phyloP scores from a whole-genome alignment of 2,113 vertebrate species.

The Trichomycterus rosablanca region DNA sequence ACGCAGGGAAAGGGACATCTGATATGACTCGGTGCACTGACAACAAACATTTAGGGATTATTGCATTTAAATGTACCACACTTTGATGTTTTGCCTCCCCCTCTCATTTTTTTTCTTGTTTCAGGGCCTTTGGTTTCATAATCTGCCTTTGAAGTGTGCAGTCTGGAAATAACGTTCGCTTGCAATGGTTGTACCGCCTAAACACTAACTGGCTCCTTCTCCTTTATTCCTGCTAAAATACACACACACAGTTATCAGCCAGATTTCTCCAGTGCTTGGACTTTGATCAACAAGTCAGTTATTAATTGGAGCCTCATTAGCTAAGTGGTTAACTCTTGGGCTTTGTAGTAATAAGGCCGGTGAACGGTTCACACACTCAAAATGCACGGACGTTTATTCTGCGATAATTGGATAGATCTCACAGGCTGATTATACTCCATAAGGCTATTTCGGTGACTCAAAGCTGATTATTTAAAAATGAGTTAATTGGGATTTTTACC shows the following conservation, averaged over 20 bases:
- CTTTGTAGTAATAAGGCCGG: slow-evolving; percentile 56
- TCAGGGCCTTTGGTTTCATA: slow-evolving; percentile 62
- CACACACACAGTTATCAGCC: slow-evolving; percentile 33
- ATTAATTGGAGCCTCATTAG: slow-evolving; percentile 60
- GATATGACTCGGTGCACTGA: slow-evolving; percentile 58
- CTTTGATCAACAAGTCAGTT: slow-evolving; percentile 54
- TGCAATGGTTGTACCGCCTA: slow-evolving; percentile 55
- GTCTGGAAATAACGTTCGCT: slow-evolving; percentile 69
- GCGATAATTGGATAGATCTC: neutral
- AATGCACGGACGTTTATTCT: neutral
- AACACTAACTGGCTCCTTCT: slow-evolving; percentile 45
- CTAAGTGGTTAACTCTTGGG: slow-evolving; percentile 49
- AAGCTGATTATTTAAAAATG: too few species aligned
- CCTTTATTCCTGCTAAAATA: slow-evolving; percentile 1
- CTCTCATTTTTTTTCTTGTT: slow-evolving; percentile 58
- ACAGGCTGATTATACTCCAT: too few species aligned
- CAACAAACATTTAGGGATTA: slow-evolving; percentile 72
- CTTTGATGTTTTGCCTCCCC: slow-evolving; percentile 59
- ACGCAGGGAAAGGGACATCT: slow-evolving; percentile 52
- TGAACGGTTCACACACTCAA: slow-evolving; percentile 14
- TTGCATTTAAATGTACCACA: slow-evolving; percentile 61
- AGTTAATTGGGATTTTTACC: too few species aligned
- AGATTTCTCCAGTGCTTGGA: slow-evolving; percentile 29
- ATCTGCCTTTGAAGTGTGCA: slow-evolving; percentile 70
- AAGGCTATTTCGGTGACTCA: too few species aligned